A percentile compares a stretch with the other conserved stretches of the same genome.
phyloP scores from a whole-genome alignment of 2,797 vertebrate genomes.

The Hoplostethus atlanticus region DNA sequence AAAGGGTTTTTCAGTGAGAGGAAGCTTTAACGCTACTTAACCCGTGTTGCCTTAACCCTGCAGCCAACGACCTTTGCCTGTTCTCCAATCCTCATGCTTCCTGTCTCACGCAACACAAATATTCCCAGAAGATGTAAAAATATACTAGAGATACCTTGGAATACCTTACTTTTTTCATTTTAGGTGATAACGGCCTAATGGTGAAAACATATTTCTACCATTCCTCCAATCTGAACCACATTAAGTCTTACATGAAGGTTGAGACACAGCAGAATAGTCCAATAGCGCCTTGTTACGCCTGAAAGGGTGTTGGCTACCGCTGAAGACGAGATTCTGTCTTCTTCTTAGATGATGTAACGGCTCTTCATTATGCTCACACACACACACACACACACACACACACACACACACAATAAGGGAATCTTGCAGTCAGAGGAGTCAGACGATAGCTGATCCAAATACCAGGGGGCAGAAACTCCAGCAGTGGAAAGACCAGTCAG shows the following conservation, averaged over 20 bases:
- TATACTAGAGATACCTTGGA: conserved; percentile 2
- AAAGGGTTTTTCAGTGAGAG: conserved; percentile 66
- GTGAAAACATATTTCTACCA: conserved; percentile 33
- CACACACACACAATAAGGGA: conserved; percentile 44
- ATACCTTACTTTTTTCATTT: conserved; percentile 11
- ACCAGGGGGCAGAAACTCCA: conserved; percentile 62
- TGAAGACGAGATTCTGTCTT: conserved; percentile 38
- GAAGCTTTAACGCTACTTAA: conserved; percentile 71
- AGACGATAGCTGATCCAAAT: conserved; percentile 50
- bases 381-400: conserved; percentile 27
- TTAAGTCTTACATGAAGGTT: conserved; percentile 22
- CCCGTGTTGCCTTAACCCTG: conserved; percentile 68
- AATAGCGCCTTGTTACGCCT: conserved; percentile 48
- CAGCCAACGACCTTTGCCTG: conserved; percentile 73
- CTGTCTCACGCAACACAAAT: conserved; percentile 63
- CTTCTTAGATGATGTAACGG: conserved; percentile 66
- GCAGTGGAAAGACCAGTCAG: conserved; percentile 73
- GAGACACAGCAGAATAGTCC: conserved; percentile 21
- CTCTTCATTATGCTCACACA: conserved; percentile 56
- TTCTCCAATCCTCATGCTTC: conserved; percentile 63
- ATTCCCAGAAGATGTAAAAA: conserved; percentile 52
- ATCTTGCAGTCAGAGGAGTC: conserved; percentile 53
- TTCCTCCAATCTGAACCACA: conserved; percentile 44
- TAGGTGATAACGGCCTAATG: conserved; percentile 38
- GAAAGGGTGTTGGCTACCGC: conserved; percentile 39